A percentile compares a stretch with the other conserved stretches of the same genome.
phyloP scores from a whole-genome alignment of 2,888 invertebrate species.

The Hemithea aestivaria region DNA sequence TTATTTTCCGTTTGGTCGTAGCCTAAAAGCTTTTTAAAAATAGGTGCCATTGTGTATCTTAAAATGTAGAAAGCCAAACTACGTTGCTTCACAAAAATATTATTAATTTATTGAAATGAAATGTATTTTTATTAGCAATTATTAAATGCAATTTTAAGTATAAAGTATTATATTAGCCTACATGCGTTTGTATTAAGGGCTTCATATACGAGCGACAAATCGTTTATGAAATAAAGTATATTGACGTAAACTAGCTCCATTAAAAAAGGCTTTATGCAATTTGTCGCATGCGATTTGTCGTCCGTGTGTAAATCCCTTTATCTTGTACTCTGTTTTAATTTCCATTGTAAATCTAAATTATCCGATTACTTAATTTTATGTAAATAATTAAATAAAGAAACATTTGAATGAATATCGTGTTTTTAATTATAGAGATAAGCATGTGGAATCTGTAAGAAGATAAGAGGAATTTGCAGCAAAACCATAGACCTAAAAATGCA shows the following conservation, averaged over 20 bases:
- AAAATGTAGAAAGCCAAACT: slow-evolving; percentile 1
- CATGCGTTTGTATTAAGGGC: slow-evolving; percentile 21
- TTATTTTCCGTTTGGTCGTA: neutral
- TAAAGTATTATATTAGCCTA: slow-evolving; percentile 12
- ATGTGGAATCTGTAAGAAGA: too few species aligned
- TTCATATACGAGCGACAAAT: too few species aligned
- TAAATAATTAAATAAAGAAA: slow-evolving; percentile 70
- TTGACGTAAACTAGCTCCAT: too few species aligned
- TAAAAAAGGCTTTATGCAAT: too few species aligned
- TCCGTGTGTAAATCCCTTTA: too few species aligned
- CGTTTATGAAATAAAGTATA: too few species aligned
- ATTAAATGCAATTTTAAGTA: slow-evolving; percentile 16
- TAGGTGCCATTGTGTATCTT: slow-evolving; percentile 3
- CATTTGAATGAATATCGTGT: slow-evolving; percentile 60
- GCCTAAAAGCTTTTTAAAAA: slow-evolving; percentile 2
- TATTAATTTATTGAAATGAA: slow-evolving; percentile 20
- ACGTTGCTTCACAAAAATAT: slow-evolving; percentile 10
- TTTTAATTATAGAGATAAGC: too few species aligned
- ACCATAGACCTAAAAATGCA: too few species aligned
- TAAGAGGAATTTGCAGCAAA: too few species aligned
- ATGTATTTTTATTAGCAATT: slow-evolving; percentile 20
- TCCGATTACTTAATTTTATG: slow-evolving; percentile 70
- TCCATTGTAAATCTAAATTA: slow-evolving; percentile 64
- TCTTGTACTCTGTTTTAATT: slow-evolving; percentile 43
- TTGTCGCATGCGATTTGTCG: too few species aligned